Evolutionary conservation across 2,888 invertebrate species (phyloP).

Genomic region (Heliconius ismenius): DNA sequence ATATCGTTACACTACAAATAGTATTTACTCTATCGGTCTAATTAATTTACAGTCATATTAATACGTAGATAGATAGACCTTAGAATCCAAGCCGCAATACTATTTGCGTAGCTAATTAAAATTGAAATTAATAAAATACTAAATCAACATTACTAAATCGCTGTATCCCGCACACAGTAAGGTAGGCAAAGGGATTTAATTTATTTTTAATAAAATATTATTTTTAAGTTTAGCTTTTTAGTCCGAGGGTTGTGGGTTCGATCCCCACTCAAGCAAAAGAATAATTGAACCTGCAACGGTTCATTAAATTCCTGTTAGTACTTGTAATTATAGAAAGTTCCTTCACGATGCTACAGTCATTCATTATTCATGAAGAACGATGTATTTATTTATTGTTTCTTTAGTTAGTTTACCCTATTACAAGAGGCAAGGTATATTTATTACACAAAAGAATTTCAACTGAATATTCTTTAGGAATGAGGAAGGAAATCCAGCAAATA

Average conservation of each 20-base stretch:
- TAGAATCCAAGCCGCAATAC: no score
- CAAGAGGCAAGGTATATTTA: conserved; percentile 4
- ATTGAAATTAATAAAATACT: no score
- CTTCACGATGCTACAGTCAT: background rate
- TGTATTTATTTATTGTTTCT: background rate
- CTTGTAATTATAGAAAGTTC: background rate
- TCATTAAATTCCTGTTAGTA: background rate
- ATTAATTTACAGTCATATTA: background rate
- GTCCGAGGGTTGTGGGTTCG: background rate
- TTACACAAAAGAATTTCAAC: conserved; percentile 9
- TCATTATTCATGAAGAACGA: background rate
- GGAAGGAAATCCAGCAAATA: conserved; percentile 13
- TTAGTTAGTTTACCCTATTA: background rate
- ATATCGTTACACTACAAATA: background rate
- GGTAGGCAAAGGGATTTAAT: no score
- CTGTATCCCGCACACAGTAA: no score
- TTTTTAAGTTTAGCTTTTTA: no score
- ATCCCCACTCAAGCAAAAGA: background rate
- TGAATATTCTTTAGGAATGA: background rate
- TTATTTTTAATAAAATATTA: no score
- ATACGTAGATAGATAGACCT: no score
- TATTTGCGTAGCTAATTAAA: no score
- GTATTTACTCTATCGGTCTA: background rate
- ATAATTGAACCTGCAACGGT: background rate
- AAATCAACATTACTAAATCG: no score